Evolutionary conservation across 2,113 vertebrate species (phyloP), one percentile per base, ranked within the genome.

Genomic region (Aplodontia rufa): DNA sequence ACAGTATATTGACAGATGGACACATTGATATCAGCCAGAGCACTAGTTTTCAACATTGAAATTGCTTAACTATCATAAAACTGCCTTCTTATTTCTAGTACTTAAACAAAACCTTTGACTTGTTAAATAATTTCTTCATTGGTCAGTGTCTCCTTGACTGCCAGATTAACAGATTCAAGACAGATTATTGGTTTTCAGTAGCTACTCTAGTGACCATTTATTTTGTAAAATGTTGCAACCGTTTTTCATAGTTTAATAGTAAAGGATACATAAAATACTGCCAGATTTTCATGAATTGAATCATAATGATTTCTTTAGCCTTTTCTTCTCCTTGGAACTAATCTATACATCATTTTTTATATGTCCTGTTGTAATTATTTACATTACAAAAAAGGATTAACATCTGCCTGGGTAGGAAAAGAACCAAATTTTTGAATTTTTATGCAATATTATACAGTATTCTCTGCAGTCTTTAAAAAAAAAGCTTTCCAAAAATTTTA

Each of bases 311-410:
- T 91, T 91, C 40, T 22, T 78, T 95, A 58, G 55, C 28, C 12
- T 60, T 74, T 69, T 72, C 74, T 24, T 20, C 26, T 95, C 71
- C 83, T 95, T 95, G 60, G 20, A 42, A 90, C 72, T 96, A 6
- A 87, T 14, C 30, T 93, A 28, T 87, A 42, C n/a, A 51, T 92
- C 1, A 75, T 92, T 97, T 95, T 94, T 97, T 66, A 97, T 89
- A 42, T 74, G 28, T 1, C 9, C 8, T 30, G 35, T 32, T 90
- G 75, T 40, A 85, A 92, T 89, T 37, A 28, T 97, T 90, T 94
- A 26, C 13, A 89, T 95, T 97, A 90, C 71, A 83, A 35, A 91
- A 79, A 94, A 97, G 97, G 97, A 85, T 86, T 90, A 87, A 85
- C 62, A 37, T 93, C 86, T 87, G 76, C 90, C 90, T 93, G 47